Percentiles rank a stretch among this genome's conserved stretches.
phyloP scores from a whole-genome alignment of 2,113 vertebrate genomes.

The Cinclus mexicanus region DNA sequence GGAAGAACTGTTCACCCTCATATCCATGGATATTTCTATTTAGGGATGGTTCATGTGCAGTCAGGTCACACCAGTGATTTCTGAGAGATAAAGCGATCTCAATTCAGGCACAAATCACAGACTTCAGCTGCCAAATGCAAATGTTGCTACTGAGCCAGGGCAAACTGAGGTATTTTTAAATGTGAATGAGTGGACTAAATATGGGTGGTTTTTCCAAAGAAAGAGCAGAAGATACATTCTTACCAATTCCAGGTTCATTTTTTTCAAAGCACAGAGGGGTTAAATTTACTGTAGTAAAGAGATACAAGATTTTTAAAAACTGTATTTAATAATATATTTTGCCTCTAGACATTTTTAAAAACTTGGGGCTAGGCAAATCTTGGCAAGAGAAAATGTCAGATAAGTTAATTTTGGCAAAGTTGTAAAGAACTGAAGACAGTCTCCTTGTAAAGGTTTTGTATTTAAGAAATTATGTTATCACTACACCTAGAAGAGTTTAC shows the following conservation, averaged over 20 bases:
- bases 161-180: constrained; percentile 24
- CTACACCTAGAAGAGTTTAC: not conserved
- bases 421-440: not conserved
- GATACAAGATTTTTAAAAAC: not conserved
- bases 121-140: constrained; percentile 38
- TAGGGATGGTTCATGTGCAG: not conserved
- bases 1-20: not conserved
- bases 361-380: not conserved
- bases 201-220: not conserved
- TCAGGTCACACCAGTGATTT: constrained; percentile 47
- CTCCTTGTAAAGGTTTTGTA: not conserved
- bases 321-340: not conserved
- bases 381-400: not conserved
- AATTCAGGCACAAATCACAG: constrained; percentile 45
- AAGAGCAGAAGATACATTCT: not conserved
- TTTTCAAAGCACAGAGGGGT: not conserved
- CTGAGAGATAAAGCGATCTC: constrained; percentile 12
- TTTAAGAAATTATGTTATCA: not conserved
- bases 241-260: not conserved
- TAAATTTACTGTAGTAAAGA: not conserved
- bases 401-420: not conserved
- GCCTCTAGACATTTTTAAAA: not conserved
- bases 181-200: not conserved
- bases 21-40: not conserved
- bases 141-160: not conserved